Percentiles rank a stretch among this genome's conserved stretches.
phyloP scores from a whole-genome alignment of 2,797 vertebrate genomes.

The Muscicapa comitata region DNA sequence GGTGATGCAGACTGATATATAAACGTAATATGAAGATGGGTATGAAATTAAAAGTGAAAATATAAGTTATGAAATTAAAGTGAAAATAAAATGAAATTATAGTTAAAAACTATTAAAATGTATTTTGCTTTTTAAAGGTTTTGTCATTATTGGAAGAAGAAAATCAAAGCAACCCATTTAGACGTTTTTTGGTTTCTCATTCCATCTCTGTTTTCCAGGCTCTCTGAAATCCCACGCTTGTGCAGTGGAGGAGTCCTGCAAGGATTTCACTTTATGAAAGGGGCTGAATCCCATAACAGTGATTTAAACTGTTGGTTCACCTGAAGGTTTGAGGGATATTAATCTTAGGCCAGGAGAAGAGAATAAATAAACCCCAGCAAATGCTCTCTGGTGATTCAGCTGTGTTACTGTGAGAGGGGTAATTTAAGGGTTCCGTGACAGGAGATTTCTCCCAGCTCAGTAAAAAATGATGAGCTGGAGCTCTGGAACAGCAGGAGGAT shows the following conservation, averaged over 20 bases:
- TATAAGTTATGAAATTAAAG: not conserved
- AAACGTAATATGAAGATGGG: not conserved
- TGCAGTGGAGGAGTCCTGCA: not conserved
- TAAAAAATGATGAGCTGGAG: not conserved
- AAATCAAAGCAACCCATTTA: not conserved
- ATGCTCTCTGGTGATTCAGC: not conserved
- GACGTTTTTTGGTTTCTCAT: not conserved
- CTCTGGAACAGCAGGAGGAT: not conserved
- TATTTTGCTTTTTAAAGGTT: not conserved
- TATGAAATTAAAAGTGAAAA: not conserved
- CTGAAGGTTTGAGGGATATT: not conserved
- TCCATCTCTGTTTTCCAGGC: not conserved
- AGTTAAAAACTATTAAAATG: not conserved
- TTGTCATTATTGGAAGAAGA: not conserved
- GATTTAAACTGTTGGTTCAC: not conserved
- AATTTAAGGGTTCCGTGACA: not conserved
- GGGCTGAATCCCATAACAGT: not conserved
- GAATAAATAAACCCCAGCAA: not conserved
- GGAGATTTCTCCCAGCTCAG: not conserved
- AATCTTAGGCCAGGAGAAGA: not conserved
- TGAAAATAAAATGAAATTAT: not conserved
- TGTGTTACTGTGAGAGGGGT: not conserved
- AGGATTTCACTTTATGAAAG: not conserved
- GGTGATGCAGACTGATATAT: not conserved
- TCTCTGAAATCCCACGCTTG: accelerated